Evolutionary conservation across 2,888 invertebrate species (phyloP), one percentile per base, ranked within the genome.

Genomic region (Ommatoiulus sabulosus): DNA sequence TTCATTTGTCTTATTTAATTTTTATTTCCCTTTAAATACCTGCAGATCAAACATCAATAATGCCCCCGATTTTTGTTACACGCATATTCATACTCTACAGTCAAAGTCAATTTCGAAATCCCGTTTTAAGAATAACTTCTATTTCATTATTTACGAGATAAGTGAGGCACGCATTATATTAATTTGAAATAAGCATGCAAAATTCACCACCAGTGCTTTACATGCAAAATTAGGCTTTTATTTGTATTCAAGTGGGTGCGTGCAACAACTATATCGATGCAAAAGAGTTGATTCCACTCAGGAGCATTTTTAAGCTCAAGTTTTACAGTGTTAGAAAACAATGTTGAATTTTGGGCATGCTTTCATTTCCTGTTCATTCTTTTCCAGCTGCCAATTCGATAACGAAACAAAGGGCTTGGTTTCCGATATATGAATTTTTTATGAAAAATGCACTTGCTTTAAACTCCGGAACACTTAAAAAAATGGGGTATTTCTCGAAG

Each of bases 401-500:
- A 80, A 4, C 35, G 12, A 80, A 15, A 80, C 80, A 80, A 72
- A 72, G 80, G 3, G 12, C 5, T 35, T 17, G 8, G 35, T 12
- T 80, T 80, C 35, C 80, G 35, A 12, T 80, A 35, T 35, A 12
- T 80, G 80, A 10, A 80, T 80, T 80, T 24, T 35, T 80, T 15
- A 80, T 80, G 80, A 80, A 80, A 35, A 80, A 35, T 80, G 15
- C 24, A 80, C 35, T 80, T 80, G 15, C 12, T 24, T 80, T 80
- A 35, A 80, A 80, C 80, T 80, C 24, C 80, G 80, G 12, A 80
- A 35, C 80, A 80, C 80, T 80, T 80, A 12, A 24, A 12, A 80
- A 80, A n/a, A 80, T 35, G 8, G 3, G 24, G 80, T 35, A 17
- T 63, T 80, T 35, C 24, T 35, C 15, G 35, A 80, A 24, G 24